These are phyloP conservation scores for Microtus oregoni DNA, from an alignment of 2,113 vertebrate species.

Conservation along the genomic window DNA sequence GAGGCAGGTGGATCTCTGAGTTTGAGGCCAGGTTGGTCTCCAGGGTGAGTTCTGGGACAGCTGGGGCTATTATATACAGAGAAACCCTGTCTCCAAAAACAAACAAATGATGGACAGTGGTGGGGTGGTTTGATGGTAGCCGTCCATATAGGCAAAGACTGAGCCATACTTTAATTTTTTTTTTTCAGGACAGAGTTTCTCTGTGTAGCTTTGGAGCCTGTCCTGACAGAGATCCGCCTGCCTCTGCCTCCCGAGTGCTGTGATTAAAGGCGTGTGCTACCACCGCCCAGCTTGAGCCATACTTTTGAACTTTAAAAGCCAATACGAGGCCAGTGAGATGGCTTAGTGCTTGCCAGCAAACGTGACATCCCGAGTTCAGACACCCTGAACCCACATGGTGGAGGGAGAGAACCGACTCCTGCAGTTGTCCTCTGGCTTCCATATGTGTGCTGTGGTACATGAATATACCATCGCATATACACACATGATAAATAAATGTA, in stretches of 20 bases:
- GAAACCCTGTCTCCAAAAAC: background rate
- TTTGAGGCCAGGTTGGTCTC: background rate
- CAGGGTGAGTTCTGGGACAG: background rate
- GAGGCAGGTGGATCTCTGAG: background rate
- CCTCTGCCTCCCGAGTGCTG: no score
- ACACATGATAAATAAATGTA: background rate
- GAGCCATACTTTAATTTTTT: background rate
- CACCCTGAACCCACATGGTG: background rate
- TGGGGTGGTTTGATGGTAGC: background rate
- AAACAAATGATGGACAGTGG: background rate
- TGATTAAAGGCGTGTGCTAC: no score
- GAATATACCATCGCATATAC: background rate
- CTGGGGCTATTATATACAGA: background rate
- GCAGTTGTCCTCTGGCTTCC: background rate
- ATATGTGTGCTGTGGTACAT: background rate
- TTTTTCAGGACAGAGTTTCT: no score
- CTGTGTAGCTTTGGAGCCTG: no score
- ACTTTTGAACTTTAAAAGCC: slow-evolving; percentile 20
- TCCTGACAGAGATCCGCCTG: no score
- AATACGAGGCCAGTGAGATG: background rate
- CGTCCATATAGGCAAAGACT: background rate
- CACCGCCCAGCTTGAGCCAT: background rate
- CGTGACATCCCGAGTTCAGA: background rate
- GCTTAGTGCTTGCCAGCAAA: no score
- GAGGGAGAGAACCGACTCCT: background rate